phyloP scores from a whole-genome alignment of 2,888 invertebrate genomes.

The Prenolepis imparis region DNA sequence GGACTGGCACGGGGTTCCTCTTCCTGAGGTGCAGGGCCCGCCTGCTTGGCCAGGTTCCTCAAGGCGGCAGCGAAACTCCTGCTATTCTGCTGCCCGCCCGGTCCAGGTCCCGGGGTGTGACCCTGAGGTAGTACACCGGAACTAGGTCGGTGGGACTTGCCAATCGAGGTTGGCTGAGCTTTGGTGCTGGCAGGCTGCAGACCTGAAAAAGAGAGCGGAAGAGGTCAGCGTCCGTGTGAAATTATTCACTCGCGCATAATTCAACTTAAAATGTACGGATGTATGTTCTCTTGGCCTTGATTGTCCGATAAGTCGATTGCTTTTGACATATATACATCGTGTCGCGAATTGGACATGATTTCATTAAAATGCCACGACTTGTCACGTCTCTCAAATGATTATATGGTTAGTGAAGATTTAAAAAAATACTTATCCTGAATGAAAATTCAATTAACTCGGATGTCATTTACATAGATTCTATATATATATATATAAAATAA shows the following conservation, averaged over 20 bases:
- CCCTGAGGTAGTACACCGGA: conserved; percentile 84
- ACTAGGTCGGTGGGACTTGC: conserved; percentile 84
- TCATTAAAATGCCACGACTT: not conserved
- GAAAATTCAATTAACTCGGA: conserved; percentile 29
- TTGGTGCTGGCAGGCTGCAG: conserved; percentile 84
- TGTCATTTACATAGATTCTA: conserved; percentile 3
- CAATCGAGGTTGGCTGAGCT: conserved; percentile 83
- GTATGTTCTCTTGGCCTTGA: conserved; percentile 5
- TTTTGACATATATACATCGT: not conserved
- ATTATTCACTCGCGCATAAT: conserved; percentile 25
- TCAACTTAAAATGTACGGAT: not conserved
- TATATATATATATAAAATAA: not conserved
- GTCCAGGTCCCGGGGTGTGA: conserved; percentile 86
- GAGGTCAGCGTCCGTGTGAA: conserved; percentile 45
- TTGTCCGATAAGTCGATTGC: not conserved
- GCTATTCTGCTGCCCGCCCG: conserved; percentile 85
- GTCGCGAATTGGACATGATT: not conserved
- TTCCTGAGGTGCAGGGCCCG: conserved; percentile 92
- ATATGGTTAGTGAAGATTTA: not conserved
- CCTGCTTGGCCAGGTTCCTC: conserved; percentile 96
- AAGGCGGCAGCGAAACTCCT: conserved; percentile 96
- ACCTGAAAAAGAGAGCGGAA: conserved; percentile 73
- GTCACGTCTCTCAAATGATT: not conserved
- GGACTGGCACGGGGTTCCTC: conserved; percentile 87
- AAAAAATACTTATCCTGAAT: not conserved